Base-by-base conservation (phyloP, 1,140 invertebrate species). In the Ptiloglossa arizonensis region DNA sequence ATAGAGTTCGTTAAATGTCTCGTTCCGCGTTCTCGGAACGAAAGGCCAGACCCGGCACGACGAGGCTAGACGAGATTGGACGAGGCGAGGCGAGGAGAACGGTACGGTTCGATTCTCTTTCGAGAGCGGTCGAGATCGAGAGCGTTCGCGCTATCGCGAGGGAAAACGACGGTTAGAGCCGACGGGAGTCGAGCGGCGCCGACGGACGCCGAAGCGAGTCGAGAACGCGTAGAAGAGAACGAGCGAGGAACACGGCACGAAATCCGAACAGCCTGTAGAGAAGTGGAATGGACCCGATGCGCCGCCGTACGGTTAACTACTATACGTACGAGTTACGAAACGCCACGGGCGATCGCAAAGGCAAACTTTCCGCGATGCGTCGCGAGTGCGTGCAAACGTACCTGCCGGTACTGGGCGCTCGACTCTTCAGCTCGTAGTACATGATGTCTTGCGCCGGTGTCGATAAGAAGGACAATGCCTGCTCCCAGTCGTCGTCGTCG, bases 341-440 rank as follows among this genome's bases (percentile, higher is more conserved):
- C 13, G 27, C 0, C n/a, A n/a, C n/a, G n/a, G n/a, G n/a, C n/a
- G n/a, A n/a, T 11, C 32, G 32, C 5, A 48, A 59, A 38, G 2
- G 9, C 11, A 8, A 54, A 15, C 24, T 50, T 50, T n/a, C 17
- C 48, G 8, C 48, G 48, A n/a, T 15, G 19, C 19, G 19, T 0
- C 48, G 48, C 8, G 8, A n/a, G n/a, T n/a, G 1, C 75, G 57
- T 24, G 64, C 19, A 35, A n/a, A 93, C 93, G 90, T 89, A 95
- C 95, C 95, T 95, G 93, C 94, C 94, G 67, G 94, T 94, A 82
- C 94, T 93, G 24, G 95, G 94, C 64, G 95, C 94, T 22, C 90
- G 87, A 57, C 90, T 91, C 84, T 95, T 95, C 38, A 95, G 90
- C 88, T 95, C 94, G 90, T 95, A 95, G 88, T 94, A 95, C 94